Evolutionary conservation across 1,140 invertebrate species (phyloP).

Genomic region (Drosophila sp.): DNA sequence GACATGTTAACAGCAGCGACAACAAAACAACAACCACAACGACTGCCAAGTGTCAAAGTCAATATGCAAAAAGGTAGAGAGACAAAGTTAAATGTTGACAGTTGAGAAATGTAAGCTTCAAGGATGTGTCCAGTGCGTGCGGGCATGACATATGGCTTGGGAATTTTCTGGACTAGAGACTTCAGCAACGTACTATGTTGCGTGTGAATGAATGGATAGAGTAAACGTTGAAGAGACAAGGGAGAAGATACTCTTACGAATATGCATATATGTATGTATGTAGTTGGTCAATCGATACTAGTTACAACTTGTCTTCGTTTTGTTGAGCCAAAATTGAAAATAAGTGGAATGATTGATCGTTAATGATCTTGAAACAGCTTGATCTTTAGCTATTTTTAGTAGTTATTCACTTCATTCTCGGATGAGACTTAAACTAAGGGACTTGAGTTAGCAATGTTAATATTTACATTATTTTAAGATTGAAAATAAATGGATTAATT

Average conservation of each 20-base stretch:
- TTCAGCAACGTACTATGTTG: conserved; percentile 35
- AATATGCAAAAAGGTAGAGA: conserved; percentile 57
- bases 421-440: neutral
- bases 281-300: conserved; percentile 21
- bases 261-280: too few relatives aligned
- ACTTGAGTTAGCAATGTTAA: neutral
- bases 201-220: conserved; percentile 33
- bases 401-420: neutral
- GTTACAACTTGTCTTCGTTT: conserved; percentile 16
- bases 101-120: conserved; percentile 80
- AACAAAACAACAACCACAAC: conserved; percentile 37
- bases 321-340: neutral
- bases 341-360: conserved; percentile 8
- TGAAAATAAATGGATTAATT: too few relatives aligned
- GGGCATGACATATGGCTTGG: conserved; percentile 59
- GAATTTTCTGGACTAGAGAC: conserved; percentile 47
- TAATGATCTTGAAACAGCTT: neutral
- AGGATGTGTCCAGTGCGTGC: conserved; percentile 66
- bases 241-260: neutral
- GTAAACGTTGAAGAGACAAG: conserved; percentile 14
- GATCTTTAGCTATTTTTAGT: conserved; percentile 7
- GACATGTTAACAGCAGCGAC: conserved; percentile 49
- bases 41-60: conserved; percentile 81
- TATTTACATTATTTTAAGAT: too few relatives aligned
- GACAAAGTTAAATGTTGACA: conserved; percentile 78